Evolutionary conservation across 2,888 invertebrate species (phyloP), one percentile per base, ranked within the genome.

Genomic region (Megamerina dolium): DNA sequence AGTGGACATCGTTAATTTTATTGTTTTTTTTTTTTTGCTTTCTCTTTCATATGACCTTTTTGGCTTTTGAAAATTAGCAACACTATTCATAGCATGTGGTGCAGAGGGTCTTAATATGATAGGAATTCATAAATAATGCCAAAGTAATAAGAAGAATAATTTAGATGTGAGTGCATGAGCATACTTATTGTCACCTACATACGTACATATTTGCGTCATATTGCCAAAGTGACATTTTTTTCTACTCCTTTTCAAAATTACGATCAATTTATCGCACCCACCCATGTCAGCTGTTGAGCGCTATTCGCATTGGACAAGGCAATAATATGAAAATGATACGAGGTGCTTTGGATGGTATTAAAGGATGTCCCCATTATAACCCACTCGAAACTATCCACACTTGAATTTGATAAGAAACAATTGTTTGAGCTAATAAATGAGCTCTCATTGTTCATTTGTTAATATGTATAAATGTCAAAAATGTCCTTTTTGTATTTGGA

Each of bases 61-160:
- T 50, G 53, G 35, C 50, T 60, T 59, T 61, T 62, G 56, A 61
- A 61, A 61, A 61, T 61, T 61, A 61, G 63, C 52, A 57, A 57
- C 53, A 54, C 63, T 61, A 61, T 61, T 61, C 60, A 60, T 37
- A 23, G 6, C 10, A 23, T 23, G 23, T 23, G 23, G 23, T 23
- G 23, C 6, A 23, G 23, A 10, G 23, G 23, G 10, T 23, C 10
- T 23, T 10, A 23, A 8, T 23, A 23, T 23, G 23, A 23, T n/a
- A n/a, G 13, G 13, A 27, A 27, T 4, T n/a, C 27, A 4, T 3
- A 27, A 27, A 5, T 27, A 27, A 27, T 27, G 13, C 10, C 13
- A 27, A 27, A 27, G 5, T 27, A n/a, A 13, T 13, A 27, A 27
- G 27, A 13, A 13, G 32, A 23, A 4, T 19, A 20, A 29, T n/a